phyloP scores from a whole-genome alignment of 2,113 vertebrate species.

The Caloenas nicobarica region DNA sequence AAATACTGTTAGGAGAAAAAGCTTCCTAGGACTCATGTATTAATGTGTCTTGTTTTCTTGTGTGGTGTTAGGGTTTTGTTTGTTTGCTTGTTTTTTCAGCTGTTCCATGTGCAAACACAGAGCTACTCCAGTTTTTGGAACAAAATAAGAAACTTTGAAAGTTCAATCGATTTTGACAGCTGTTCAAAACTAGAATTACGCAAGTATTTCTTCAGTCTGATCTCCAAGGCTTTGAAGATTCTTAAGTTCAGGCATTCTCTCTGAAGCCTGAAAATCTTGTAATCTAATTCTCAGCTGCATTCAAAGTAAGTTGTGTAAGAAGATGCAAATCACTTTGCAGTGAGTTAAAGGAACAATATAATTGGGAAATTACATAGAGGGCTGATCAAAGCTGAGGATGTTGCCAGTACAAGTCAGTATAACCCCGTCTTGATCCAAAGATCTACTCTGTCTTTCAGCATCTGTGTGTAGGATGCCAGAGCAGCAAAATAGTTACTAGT shows the following conservation, averaged over 20 bases:
- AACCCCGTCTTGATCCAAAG: not conserved
- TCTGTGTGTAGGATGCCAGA: not conserved
- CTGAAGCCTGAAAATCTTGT: not conserved
- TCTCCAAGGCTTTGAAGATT: not conserved
- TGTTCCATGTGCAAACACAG: not conserved
- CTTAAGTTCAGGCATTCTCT: not conserved
- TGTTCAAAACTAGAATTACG: not conserved
- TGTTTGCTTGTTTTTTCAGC: not conserved
- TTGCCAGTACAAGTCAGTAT: not conserved
- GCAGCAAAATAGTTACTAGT: not conserved
- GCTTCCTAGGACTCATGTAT: not conserved
- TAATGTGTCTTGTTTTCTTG: not conserved
- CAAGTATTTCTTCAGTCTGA: not conserved
- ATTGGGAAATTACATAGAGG: not conserved
- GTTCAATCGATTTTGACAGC: not conserved
- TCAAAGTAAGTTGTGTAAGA: not conserved
- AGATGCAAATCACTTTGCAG: not conserved
- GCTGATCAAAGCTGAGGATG: not conserved
- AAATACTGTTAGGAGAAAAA: not conserved
- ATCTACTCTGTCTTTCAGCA: not conserved
- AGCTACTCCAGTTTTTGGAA: not conserved
- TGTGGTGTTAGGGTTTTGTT: no score
- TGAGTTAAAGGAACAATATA: not conserved
- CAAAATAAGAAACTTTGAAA: not conserved
- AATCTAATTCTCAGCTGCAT: not conserved